phyloP scores from a whole-genome alignment of 2,888 invertebrate species.

The Geotrupes spiniger region DNA sequence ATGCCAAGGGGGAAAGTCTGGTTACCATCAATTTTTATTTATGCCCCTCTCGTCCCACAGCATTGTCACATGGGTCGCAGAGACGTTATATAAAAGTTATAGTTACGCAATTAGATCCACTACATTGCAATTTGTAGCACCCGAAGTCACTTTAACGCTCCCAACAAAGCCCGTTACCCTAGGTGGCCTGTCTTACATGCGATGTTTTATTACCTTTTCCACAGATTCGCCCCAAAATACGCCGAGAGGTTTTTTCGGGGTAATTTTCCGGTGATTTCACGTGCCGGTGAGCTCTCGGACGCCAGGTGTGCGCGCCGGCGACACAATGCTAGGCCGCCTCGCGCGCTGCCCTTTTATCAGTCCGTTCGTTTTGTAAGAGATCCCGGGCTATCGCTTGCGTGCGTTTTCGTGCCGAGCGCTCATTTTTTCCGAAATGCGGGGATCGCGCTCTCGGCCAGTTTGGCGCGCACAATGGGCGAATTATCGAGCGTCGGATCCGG shows the following conservation, averaged over 20 bases:
- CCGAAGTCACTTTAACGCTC: neutral
- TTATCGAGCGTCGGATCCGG: neutral
- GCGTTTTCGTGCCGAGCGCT: neutral
- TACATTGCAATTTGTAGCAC: conserved; percentile 10
- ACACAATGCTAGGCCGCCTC: neutral
- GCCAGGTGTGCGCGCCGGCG: conserved; percentile 10
- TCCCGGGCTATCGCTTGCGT: conserved; percentile 3
- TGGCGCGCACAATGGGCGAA: conserved; percentile 8
- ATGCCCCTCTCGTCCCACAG: no score
- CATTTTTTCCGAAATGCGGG: neutral
- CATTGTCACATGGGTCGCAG: no score
- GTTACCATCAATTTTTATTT: no score
- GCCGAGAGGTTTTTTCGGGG: conserved; percentile 5
- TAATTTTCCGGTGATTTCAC: conserved; percentile 15
- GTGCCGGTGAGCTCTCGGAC: conserved; percentile 1
- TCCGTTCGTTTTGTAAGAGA: neutral
- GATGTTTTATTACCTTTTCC: conserved; percentile 12
- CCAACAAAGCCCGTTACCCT: conserved; percentile 4
- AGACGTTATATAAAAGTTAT: conserved; percentile 4
- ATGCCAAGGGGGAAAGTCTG: no score
- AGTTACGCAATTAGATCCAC: conserved; percentile 11
- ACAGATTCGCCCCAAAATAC: conserved; percentile 8
- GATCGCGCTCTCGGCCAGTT: neutral
- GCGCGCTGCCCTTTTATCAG: conserved; percentile 14
- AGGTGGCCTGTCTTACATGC: conserved; percentile 5